A percentile compares a stretch with the other conserved stretches of the same genome.
Conservation (phyloP, 2,797 vertebrate species). For the Smutsia temminckii region DNA sequence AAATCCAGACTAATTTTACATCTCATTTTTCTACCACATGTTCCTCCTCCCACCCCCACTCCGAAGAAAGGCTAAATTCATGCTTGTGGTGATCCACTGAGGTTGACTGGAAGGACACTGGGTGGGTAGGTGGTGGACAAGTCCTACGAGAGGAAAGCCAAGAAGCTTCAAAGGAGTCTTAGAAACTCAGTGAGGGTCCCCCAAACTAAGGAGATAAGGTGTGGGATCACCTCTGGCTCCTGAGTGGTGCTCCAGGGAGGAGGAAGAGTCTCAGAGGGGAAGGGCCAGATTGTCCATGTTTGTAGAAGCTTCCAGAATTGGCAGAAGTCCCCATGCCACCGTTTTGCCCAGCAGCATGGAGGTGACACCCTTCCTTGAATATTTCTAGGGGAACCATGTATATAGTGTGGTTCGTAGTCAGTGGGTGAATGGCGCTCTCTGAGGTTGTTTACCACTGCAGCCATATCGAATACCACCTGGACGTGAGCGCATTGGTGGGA, state of each 20-base stretch:
- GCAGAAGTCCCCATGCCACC: not conserved
- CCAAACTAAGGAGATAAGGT: not conserved
- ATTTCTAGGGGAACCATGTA: not conserved
- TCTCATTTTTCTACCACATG: not conserved
- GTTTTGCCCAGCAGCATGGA: not conserved
- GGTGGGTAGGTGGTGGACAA: rapidly evolving
- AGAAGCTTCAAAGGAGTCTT: not conserved
- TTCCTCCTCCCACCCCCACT: too few species aligned
- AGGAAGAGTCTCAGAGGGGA: not conserved
- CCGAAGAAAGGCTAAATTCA: not conserved
- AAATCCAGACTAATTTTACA: not conserved
- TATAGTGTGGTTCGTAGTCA: too few species aligned
- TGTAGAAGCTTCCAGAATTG: not conserved
- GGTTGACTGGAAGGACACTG: not conserved
- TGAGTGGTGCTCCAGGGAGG: not conserved
- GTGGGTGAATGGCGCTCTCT: not conserved
- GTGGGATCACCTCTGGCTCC: not conserved
- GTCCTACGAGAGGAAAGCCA: not conserved
- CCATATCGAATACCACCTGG: not conserved
- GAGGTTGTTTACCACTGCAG: not conserved
- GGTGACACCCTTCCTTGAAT: not conserved
- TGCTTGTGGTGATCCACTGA: not conserved
- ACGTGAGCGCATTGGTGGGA: rapidly evolving
- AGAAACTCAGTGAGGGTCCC: not conserved
- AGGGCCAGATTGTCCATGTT: rapidly evolving